Evolutionary conservation across 2,113 vertebrate species (phyloP).

Genomic region (Atractosteus spatula): DNA sequence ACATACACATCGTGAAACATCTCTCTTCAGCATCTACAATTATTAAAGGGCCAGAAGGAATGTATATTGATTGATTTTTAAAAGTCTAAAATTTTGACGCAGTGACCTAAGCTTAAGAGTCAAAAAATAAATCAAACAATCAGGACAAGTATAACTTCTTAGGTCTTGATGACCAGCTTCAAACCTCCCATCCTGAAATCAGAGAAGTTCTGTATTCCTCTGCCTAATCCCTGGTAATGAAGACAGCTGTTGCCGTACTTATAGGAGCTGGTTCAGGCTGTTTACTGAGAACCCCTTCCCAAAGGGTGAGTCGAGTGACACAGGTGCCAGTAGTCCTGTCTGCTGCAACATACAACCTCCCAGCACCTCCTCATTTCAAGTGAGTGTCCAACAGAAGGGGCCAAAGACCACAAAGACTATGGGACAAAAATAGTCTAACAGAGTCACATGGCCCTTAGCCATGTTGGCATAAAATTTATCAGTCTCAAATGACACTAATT

Average conservation of each 20-base stretch:
- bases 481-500: no score
- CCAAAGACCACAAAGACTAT: background rate
- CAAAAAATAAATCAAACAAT: background rate
- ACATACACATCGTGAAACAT: no score
- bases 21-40: no score
- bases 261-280: background rate
- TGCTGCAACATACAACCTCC: background rate
- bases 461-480: background rate
- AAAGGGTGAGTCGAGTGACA: background rate
- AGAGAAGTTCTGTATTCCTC: background rate
- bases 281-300: background rate
- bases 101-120: background rate
- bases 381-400: background rate
- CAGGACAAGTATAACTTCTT: background rate
- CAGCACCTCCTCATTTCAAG: background rate
- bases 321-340: background rate
- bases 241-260: background rate
- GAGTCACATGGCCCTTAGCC: background rate
- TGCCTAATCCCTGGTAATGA: slow-evolving; percentile 1
- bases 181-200: slow-evolving; percentile 6
- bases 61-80: no score
- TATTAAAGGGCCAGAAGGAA: no score
- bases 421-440: background rate
- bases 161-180: background rate
- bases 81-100: no score